Base-by-base conservation (phyloP, 1,140 invertebrate genomes). In the Drosophila bipectinata region DNA sequence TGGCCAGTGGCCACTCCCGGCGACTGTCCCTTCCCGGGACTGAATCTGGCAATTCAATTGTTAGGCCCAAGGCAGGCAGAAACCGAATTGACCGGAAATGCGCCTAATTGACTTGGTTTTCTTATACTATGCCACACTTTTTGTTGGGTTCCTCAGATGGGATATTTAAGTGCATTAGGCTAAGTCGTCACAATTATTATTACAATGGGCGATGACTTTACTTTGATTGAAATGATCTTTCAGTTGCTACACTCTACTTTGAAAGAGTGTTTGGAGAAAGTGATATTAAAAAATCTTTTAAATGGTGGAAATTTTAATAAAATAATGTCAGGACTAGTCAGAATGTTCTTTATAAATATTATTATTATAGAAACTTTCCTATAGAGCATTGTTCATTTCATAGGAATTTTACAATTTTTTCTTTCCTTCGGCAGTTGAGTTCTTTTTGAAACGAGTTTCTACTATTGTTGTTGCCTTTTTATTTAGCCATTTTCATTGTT, bases 401-500 rank as follows among this genome's bases (percentile, higher is more conserved):
- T 14, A 6, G 14, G 10, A 39, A 14, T 10, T 57, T 32, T 44
- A 14, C 32, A 34, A 48, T 69, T 69, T 15, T n/a, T 2, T 14
- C 14, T 28, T 34, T 37, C 21, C 12, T 67, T 24, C 39, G 63
- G 32, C 44, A 52, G 66, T 18, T 57, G 49, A 57, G 45, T 57
- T 69, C 26, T 41, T 60, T 80, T 66, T 59, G 18, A 34, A 63
- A 51, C 51, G 63, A 84, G 32, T 62, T 81, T 78, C 79, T 74
- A 82, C 74, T 88, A 75, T 88, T 87, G 64, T 87, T 87, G 74
- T 63, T 84, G 77, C 56, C 75, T 73, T 79, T 82, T 87, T 87
- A 88, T 87, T 88, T 88, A 79, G 75, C 83, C 72, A 88, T 78
- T 87, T 85, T 67, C 83, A 88, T 87, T 88, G 83, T 88, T 88